Evolutionary conservation across 2,797 vertebrate species (phyloP).

Genomic region (Sciurus carolinensis): DNA sequence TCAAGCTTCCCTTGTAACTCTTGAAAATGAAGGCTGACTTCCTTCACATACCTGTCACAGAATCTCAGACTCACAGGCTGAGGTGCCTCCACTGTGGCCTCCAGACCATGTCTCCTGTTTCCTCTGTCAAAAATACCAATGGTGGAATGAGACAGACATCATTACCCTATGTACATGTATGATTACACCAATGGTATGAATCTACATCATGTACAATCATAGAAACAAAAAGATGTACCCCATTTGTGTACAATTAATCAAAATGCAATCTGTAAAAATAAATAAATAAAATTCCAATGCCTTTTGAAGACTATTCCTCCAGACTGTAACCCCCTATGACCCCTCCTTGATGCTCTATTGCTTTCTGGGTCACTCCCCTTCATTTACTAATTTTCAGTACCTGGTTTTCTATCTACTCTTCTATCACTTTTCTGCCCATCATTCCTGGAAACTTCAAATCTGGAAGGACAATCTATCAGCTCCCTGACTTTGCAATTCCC

Average conservation of each 20-base stretch:
- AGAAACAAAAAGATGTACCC: no score
- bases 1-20: neutral
- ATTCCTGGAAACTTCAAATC: neutral
- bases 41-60: no score
- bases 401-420: neutral
- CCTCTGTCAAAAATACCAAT: neutral
- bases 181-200: no score
- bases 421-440: neutral
- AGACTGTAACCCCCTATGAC: neutral
- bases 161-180: no score
- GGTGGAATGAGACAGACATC: no score
- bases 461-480: neutral
- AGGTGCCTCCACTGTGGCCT: neutral
- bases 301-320: neutral
- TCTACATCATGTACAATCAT: no score
- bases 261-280: no score
- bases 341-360: neutral
- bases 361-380: neutral
- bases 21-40: neutral
- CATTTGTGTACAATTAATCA: no score
- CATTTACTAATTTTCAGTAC: neutral
- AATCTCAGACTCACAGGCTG: neutral
- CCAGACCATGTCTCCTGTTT: neutral
- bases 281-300: neutral
- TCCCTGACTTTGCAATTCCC: neutral